Conservation (phyloP, 1,140 invertebrate genomes). For the Leptonema lineaticorne region DNA sequence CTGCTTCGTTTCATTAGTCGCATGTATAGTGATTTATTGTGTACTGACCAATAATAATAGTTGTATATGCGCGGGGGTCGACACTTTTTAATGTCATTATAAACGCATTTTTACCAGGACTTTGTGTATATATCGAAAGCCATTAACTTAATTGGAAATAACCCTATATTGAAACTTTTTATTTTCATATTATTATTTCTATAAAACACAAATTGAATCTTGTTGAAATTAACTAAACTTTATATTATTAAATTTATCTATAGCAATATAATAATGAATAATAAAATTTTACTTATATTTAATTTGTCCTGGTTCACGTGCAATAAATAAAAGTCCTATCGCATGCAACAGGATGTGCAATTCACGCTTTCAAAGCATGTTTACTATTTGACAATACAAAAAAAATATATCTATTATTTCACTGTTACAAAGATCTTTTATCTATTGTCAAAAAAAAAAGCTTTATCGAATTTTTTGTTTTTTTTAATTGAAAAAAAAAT, state of each 20-base stretch:
- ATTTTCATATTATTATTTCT: no score
- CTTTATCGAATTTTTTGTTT: background rate
- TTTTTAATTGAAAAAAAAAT: conserved; percentile 11
- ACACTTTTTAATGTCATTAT: conserved; percentile 27
- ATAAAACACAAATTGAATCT: no score
- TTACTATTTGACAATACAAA: background rate
- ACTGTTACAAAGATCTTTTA: background rate
- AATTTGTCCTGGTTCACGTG: no score
- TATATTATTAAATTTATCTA: background rate
- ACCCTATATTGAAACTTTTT: no score
- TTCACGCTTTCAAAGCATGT: no score
- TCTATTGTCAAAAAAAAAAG: background rate
- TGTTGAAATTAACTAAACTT: background rate
- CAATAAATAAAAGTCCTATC: background rate
- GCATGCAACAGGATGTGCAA: conserved; percentile 11
- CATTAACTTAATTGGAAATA: conserved; percentile 4
- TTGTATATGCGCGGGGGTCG: background rate
- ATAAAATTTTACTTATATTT: no score
- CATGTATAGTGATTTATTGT: conserved; percentile 24
- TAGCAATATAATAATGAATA: background rate
- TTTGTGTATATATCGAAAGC: background rate
- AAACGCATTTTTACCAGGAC: conserved; percentile 20
- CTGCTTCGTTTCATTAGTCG: conserved; percentile 16
- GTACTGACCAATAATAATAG: conserved; percentile 1
- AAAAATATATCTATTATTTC: background rate